Conservation (phyloP, 2,113 vertebrate genomes). For the Vulpes lagopus region DNA sequence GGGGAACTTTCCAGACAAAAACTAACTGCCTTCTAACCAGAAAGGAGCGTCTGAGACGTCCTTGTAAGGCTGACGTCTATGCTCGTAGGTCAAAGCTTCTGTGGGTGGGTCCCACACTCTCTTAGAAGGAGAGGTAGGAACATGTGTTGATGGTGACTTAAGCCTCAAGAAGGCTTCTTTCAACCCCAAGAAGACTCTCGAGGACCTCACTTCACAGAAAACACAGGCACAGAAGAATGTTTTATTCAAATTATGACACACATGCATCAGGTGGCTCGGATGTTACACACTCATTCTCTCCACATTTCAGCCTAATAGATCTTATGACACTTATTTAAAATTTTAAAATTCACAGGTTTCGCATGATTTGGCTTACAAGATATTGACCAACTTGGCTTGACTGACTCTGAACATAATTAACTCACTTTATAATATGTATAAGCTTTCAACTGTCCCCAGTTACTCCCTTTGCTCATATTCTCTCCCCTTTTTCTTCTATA, state of each 20-base stretch:
- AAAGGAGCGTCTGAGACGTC: neutral
- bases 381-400: neutral
- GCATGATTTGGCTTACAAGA: neutral
- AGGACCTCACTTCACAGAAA: neutral
- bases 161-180: no score
- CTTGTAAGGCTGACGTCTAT: neutral
- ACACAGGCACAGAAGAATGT: neutral
- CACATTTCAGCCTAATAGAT: neutral
- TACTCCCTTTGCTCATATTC: neutral
- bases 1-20: slow-evolving; percentile 68
- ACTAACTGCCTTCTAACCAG: slow-evolving; percentile 51
- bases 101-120: neutral
- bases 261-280: neutral
- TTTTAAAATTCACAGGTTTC: neutral
- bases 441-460: neutral
- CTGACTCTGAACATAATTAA: neutral
- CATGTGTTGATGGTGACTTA: no score
- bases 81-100: slow-evolving; percentile 54
- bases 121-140: neutral
- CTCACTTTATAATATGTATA: neutral
- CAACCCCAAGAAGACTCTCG: neutral
- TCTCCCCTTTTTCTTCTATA: neutral
- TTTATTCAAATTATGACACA: neutral
- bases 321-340: neutral
- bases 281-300: neutral